Evolutionary conservation across 1,140 invertebrate genomes (phyloP), one percentile per base, ranked within the genome.

Genomic region (Leguminivora glycinivorella): DNA sequence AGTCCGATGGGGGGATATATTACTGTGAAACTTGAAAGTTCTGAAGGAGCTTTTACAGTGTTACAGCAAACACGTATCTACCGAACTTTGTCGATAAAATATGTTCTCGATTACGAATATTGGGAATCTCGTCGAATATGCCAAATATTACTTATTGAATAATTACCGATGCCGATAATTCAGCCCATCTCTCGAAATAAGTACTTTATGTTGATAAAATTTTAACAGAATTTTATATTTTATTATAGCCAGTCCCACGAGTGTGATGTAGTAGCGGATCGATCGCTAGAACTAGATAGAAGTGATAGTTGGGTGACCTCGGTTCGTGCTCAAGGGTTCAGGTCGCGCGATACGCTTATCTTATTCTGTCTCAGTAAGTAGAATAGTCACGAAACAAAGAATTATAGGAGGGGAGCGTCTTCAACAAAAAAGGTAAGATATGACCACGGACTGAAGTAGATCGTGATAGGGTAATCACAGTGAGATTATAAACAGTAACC

Each of bases 271-370:
- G 25, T 24, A 29, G 58, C 40, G 40, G n/a, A 63, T 63, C 58
- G 58, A 63, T 63, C 58, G 58, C 6, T 29, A 63, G 47, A 52
- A 52, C 47, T 52, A 52, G 58, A 29, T 29, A 63, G n/a, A 29
- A 63, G 58, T 63, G 29, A 63, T 63, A 34, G 29, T 63, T 29
- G 56, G 58, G 26, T 63, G 58, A 63, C 58, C 58, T 63, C 58
- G 58, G 26, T 63, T 63, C 58, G 58, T 63, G 58, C 25, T 63
- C 58, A 63, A 63, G 58, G 58, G 58, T 63, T 63, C 58, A 63
- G 25, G 26, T 29, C 26, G 58, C 58, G 25, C 25, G 58, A 63
- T 63, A 63, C 58, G 58, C 58, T 63, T 63, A 63, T 63, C 58
- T 63, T 31, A 34, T 29, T 60, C 26, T 29, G 58, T 63, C 26